A percentile compares a stretch with the other conserved stretches of the same genome.
phyloP scores from a whole-genome alignment of 2,888 invertebrate genomes.

The Pinctada fucata region DNA sequence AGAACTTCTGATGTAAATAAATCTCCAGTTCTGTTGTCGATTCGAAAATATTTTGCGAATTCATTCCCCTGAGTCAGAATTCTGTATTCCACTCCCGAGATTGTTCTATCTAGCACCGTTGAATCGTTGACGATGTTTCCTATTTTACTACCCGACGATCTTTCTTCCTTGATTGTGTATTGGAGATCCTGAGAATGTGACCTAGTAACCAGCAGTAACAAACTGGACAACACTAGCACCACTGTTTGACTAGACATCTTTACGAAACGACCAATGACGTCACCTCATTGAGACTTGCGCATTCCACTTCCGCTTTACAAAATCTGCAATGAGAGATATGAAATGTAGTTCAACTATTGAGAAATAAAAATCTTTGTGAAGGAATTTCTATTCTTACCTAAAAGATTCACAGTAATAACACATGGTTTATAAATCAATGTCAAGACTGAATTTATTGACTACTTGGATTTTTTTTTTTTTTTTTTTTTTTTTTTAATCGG shows the following conservation, averaged over 20 bases:
- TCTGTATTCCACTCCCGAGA: conserved; percentile 54
- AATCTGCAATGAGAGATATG: too few species aligned
- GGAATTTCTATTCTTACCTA: too few species aligned
- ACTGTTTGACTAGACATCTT: not conserved
- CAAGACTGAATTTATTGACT: too few species aligned
- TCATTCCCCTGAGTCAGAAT: conserved; percentile 55
- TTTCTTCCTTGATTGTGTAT: conserved; percentile 55
- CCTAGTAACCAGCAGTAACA: not conserved
- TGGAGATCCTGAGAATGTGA: conserved; percentile 28
- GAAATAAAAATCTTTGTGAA: too few species aligned
- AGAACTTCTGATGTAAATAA: conserved; percentile 46
- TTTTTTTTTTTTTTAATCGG: too few species aligned
- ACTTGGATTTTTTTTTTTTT: too few species aligned
- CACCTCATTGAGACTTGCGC: not conserved
- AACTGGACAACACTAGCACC: conserved; percentile 1
- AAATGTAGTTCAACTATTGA: too few species aligned
- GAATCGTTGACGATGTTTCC: conserved; percentile 57
- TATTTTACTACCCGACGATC: conserved; percentile 45
- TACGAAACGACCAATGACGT: not conserved
- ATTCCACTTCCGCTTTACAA: too few species aligned
- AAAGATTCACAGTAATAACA: too few species aligned
- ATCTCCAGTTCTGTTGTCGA: conserved; percentile 52
- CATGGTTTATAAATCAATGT: too few species aligned
- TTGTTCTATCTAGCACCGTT: conserved; percentile 50
- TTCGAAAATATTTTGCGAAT: conserved; percentile 57